Evolutionary conservation across 2,113 vertebrate species (phyloP).

Genomic region (Clarias macrocephalus): DNA sequence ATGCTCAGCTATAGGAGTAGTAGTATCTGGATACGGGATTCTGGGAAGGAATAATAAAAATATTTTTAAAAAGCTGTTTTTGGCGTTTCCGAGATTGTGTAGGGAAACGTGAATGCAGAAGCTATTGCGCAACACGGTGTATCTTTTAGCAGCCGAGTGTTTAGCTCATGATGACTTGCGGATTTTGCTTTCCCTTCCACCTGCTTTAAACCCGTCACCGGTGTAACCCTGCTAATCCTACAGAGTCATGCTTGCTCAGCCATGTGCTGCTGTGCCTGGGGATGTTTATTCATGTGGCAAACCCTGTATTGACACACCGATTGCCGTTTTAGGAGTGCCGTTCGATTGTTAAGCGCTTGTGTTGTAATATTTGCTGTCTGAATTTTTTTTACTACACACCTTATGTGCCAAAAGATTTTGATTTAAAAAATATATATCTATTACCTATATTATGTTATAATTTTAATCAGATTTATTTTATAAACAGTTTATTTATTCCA

Average conservation of each 20-base stretch:
- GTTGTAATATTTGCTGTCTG: neutral
- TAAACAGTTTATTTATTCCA: no score
- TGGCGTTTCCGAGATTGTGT: conserved; percentile 2
- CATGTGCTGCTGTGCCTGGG: conserved; percentile 2
- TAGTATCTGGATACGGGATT: conserved; percentile 12
- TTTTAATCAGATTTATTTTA: no score
- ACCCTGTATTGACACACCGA: conserved; percentile 3
- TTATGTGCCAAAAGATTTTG: neutral
- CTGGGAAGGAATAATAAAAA: conserved; percentile 40
- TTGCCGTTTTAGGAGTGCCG: neutral
- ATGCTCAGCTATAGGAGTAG: neutral
- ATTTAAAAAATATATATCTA: neutral
- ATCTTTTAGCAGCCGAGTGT: conserved; percentile 37
- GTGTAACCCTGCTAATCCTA: conserved; percentile 41
- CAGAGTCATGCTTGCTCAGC: conserved; percentile 67
- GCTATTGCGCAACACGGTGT: conserved; percentile 14
- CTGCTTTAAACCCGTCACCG: conserved; percentile 41
- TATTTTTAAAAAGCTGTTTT: conserved; percentile 60
- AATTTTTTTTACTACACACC: neutral
- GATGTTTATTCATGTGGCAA: conserved; percentile 41
- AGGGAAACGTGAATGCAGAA: neutral
- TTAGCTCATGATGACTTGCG: conserved; percentile 48
- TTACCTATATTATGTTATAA: neutral
- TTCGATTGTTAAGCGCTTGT: neutral
- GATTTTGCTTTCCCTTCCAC: conserved; percentile 12